A percentile compares a stretch with the other conserved stretches of the same genome.
These are phyloP conservation scores for Etheostoma nigrum DNA, from an alignment of 2,797 vertebrate genomes.

Conservation along the genomic window DNA sequence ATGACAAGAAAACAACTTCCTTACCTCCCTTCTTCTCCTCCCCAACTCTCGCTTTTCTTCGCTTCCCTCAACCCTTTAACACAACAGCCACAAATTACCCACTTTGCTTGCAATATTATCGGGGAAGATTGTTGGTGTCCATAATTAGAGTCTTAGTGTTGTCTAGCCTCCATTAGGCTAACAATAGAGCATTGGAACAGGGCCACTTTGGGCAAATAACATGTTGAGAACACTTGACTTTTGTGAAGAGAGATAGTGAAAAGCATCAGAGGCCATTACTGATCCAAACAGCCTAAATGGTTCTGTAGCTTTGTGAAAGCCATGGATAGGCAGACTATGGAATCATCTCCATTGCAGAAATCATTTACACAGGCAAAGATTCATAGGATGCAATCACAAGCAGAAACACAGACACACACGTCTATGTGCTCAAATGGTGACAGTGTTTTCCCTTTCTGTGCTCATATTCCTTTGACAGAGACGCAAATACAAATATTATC, in stretches of 20 bases:
- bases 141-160: conserved; percentile 94
- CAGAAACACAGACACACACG: conserved; percentile 16
- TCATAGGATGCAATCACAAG: conserved; percentile 27
- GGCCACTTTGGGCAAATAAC: conserved; percentile 95
- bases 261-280: conserved; percentile 84
- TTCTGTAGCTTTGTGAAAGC: conserved; percentile 50
- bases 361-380: conserved; percentile 23
- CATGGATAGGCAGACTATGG: conserved; percentile 27
- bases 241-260: conserved; percentile 93
- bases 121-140: conserved; percentile 91
- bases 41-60: conserved; percentile 48
- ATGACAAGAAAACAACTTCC: conserved; percentile 85
- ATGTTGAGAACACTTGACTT: conserved; percentile 93
- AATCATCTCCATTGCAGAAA: conserved; percentile 42
- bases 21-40: conserved; percentile 75
- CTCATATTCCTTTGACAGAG: conserved; percentile 70
- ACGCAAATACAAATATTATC: conserved; percentile 82
- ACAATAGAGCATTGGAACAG: conserved; percentile 92
- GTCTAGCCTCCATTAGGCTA: conserved; percentile 93
- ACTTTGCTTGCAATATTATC: conserved; percentile 96
- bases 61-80: conserved; percentile 78
- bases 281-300: conserved; percentile 74
- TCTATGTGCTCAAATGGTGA: conserved; percentile 46
- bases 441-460: conserved; percentile 52
- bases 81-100: conserved; percentile 95